A percentile compares a stretch with the other conserved stretches of the same genome.
Evolutionary conservation across 2,888 invertebrate genomes (phyloP).

Genomic region (Agriopis aurantiaria): DNA sequence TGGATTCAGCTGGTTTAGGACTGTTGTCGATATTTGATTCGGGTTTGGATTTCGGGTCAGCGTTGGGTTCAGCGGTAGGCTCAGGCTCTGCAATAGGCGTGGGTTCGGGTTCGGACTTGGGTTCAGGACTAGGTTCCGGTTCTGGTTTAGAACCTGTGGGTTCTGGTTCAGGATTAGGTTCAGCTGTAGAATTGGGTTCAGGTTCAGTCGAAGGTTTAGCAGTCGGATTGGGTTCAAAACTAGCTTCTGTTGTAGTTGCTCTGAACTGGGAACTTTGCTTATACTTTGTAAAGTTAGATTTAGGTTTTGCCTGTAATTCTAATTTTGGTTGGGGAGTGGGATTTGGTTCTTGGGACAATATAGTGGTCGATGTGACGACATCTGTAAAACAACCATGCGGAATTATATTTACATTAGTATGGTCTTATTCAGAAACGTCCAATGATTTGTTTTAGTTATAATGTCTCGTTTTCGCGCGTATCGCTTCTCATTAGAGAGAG

Average conservation of each 20-base stretch:
- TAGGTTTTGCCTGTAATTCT: slow-evolving; percentile 48
- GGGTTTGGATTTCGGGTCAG: slow-evolving; percentile 22
- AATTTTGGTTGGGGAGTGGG: slow-evolving; percentile 60
- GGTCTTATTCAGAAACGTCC: slow-evolving; percentile 1
- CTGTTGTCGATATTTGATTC: slow-evolving; percentile 13
- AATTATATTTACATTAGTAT: slow-evolving; percentile 67
- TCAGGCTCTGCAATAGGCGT: slow-evolving; percentile 24
- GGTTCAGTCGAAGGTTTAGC: slow-evolving; percentile 35
- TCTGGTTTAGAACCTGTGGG: slow-evolving; percentile 51
- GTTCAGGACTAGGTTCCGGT: slow-evolving; percentile 58
- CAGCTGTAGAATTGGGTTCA: slow-evolving; percentile 64
- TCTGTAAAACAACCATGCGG: slow-evolving; percentile 83
- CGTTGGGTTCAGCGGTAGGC: slow-evolving; percentile 24
- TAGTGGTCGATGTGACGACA: slow-evolving; percentile 76
- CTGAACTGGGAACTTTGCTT: slow-evolving; percentile 25
- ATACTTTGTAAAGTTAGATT: slow-evolving; percentile 64
- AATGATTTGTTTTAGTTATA: not conserved
- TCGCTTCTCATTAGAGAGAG: not conserved
- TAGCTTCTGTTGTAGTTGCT: slow-evolving; percentile 59
- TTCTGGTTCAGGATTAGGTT: slow-evolving; percentile 59
- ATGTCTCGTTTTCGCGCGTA: not conserved
- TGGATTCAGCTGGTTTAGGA: slow-evolving; percentile 24
- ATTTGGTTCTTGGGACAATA: slow-evolving; percentile 29
- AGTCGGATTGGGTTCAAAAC: slow-evolving; percentile 39
- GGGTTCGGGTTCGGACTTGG: slow-evolving; percentile 54